phyloP scores from a whole-genome alignment of 2,113 vertebrate genomes.

The Spea bombifrons region DNA sequence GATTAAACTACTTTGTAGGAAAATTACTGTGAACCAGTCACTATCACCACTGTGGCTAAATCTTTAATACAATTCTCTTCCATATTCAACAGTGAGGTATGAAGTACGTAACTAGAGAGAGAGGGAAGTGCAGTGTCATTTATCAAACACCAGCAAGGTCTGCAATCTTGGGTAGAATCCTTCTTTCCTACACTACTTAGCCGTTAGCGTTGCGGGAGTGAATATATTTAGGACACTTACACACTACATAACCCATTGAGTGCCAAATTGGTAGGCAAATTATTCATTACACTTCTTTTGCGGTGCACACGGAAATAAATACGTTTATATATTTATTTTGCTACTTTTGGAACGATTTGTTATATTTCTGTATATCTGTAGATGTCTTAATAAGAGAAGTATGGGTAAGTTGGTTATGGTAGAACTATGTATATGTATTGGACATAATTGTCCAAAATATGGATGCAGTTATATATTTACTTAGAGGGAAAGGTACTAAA shows the following conservation, averaged over 20 bases:
- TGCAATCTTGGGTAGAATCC: slow-evolving; percentile 74
- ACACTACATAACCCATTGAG: slow-evolving; percentile 35
- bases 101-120: slow-evolving; percentile 72
- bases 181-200: slow-evolving; percentile 66
- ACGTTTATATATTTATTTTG: too few species aligned
- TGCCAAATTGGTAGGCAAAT: too few species aligned
- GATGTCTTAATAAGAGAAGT: too few species aligned
- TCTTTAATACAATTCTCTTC: slow-evolving; percentile 98
- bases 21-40: slow-evolving; percentile 97
- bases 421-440: too few species aligned
- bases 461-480: too few species aligned
- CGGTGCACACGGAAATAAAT: too few species aligned
- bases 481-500: too few species aligned
- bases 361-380: too few species aligned
- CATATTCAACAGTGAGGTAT: slow-evolving; percentile 90
- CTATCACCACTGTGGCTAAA: slow-evolving; percentile 88
- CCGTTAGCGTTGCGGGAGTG: slow-evolving; percentile 69
- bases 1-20: slow-evolving; percentile 99
- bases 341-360: too few species aligned
- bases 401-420: too few species aligned
- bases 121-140: slow-evolving; percentile 78
- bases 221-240: slow-evolving; percentile 67
- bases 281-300: too few species aligned
- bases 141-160: slow-evolving; percentile 77
- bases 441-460: too few species aligned